Evolutionary conservation across 2,113 vertebrate species (phyloP), one percentile per base, ranked within the genome.

Genomic region (Mola mola): DNA sequence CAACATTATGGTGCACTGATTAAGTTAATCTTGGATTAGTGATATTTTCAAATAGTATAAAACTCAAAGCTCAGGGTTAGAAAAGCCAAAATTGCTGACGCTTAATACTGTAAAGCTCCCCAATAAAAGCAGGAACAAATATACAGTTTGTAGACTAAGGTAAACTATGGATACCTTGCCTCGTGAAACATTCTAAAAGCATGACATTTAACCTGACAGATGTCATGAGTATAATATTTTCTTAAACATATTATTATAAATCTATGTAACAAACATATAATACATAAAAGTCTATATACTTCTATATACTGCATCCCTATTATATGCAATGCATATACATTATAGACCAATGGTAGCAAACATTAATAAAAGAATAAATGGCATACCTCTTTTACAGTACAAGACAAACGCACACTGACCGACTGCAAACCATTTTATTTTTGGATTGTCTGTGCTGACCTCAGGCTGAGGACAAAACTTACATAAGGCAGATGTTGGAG

Each of bases 21-120:
- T 36, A 60, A 48, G 36, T 48, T 73, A 67, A 80, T 66, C 77
- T 71, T 47, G 6, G 40, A 71, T 80, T 56, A 48, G 66, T 69
- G 26, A 33, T 31, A 47, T 37, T 33, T 28, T 66, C 59, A 47
- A 51, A 17, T 21, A 28, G 29, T 12, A 34, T 26, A 16, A 61
- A 33, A 50, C 43, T 40, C 55, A 64, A 53, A 72, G 62, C 49
- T 57, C 51, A 37, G 59, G 47, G 58, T 62, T 46, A 28, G 44
- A 58, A 56, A 70, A 48, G 66, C 66, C 48, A 66, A 58, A 57
- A 52, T 51, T 8, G 1, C 4, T 58, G 40, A 52, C 36, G 51
- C 60, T 44, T 11, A 3, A 19, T 7, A 20, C 44, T 16, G 16
- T 10, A 51, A 29, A 52, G 31, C 41, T 36, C 25, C 25, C 12